Percentiles rank a stretch among this genome's conserved stretches.
Conservation (phyloP, 2,113 vertebrate species). For the Felis chaus region DNA sequence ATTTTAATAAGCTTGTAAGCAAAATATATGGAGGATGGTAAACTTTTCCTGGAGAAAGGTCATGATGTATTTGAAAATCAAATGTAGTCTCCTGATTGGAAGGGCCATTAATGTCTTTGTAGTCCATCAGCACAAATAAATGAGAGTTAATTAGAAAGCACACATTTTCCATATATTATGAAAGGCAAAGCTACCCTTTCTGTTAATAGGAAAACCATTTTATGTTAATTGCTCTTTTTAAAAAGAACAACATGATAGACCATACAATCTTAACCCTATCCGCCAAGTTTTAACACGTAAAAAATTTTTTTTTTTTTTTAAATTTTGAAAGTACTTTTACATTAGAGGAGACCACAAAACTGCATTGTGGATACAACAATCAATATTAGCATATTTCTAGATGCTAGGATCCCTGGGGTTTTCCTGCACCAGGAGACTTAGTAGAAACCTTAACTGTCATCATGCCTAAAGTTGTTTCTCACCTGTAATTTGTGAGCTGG, state of each 20-base stretch:
- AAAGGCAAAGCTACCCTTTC: not conserved
- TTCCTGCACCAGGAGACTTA: not conserved
- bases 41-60: not conserved
- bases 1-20: not conserved
- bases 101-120: not conserved
- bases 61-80: not conserved
- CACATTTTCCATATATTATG: not conserved
- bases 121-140: not conserved
- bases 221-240: not conserved
- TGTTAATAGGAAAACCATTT: not conserved
- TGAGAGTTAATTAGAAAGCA: not conserved
- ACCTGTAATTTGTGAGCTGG: not conserved
- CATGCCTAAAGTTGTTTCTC: not conserved
- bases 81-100: not conserved
- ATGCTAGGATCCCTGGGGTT: not conserved
- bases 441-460: not conserved
- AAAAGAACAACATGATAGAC: not conserved
- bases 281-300: not conserved
- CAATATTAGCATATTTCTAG: accelerated
- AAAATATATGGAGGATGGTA: not conserved
- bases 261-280: not conserved
- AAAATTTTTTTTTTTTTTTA: not conserved
- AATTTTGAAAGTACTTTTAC: not conserved
- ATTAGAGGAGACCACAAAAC: not conserved
- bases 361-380: not conserved